phyloP scores from a whole-genome alignment of 2,888 invertebrate species.

The Creontiades dilutus region DNA sequence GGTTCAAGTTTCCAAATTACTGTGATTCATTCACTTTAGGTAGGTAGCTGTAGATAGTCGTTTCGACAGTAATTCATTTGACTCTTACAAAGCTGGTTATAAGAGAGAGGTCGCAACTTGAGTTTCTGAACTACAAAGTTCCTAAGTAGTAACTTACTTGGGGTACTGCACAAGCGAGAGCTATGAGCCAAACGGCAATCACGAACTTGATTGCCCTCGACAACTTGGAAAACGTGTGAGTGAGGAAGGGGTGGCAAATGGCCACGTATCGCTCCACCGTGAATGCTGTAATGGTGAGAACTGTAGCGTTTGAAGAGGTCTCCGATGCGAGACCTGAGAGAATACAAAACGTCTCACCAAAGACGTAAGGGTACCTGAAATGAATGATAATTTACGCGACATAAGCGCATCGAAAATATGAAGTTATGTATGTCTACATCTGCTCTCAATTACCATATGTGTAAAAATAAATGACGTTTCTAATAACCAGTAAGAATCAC shows the following conservation, averaged over 20 bases:
- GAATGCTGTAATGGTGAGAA: slow-evolving; percentile 92
- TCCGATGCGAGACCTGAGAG: slow-evolving; percentile 87
- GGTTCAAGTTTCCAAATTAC: no score
- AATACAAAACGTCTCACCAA: slow-evolving; percentile 89
- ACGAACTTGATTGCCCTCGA: slow-evolving; percentile 89
- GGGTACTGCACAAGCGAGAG: slow-evolving; percentile 86
- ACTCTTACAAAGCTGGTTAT: no score
- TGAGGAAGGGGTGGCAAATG: slow-evolving; percentile 86
- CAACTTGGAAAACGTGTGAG: slow-evolving; percentile 90
- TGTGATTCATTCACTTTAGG: no score
- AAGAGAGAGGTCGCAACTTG: no score
- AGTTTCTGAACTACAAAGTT: no score
- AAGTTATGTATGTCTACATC: no score
- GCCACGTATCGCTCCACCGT: slow-evolving; percentile 83
- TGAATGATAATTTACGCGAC: neutral
- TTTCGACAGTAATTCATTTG: no score
- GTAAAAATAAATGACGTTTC: no score
- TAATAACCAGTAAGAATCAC: no score
- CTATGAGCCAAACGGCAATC: slow-evolving; percentile 87
- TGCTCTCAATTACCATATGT: no score
- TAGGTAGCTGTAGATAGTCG: no score
- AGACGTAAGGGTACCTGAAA: slow-evolving; percentile 84
- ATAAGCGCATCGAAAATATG: no score
- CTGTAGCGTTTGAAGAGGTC: slow-evolving; percentile 91
- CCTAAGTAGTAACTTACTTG: slow-evolving; percentile 81